Conservation (phyloP, 2,888 invertebrate genomes). For the Acholoe squamosa region DNA sequence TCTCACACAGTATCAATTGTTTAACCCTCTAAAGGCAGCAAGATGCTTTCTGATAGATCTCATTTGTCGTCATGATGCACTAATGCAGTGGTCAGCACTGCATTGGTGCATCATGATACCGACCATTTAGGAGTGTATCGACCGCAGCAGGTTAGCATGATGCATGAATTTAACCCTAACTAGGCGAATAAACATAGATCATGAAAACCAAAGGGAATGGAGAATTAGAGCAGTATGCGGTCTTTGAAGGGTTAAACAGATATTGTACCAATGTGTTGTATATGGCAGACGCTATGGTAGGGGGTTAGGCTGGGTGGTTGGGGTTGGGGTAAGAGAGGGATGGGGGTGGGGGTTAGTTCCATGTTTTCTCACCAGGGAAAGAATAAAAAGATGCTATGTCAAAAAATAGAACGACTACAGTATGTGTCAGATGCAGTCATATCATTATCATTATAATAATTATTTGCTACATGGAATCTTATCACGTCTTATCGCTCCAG, state of each 20-base stretch:
- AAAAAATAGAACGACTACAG: slow-evolving; percentile 6
- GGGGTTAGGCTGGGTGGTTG: background rate
- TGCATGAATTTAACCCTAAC: no score
- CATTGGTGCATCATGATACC: no score
- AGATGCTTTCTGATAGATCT: no score
- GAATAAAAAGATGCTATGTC: background rate
- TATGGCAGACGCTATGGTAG: background rate
- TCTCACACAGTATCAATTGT: background rate
- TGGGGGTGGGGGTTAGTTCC: background rate
- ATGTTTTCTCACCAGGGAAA: background rate
- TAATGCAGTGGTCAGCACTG: no score
- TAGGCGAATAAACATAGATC: no score
- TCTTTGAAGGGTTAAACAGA: slow-evolving; percentile 7
- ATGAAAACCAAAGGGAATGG: no score
- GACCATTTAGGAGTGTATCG: no score
- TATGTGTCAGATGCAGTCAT: background rate
- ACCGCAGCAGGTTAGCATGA: no score
- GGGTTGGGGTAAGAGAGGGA: background rate
- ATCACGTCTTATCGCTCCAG: background rate
- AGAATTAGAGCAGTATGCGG: no score
- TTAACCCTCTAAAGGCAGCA: no score
- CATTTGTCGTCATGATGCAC: no score
- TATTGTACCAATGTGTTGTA: slow-evolving; percentile 12
- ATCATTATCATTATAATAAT: background rate
- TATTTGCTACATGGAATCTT: slow-evolving; percentile 17